A percentile compares a stretch with the other conserved stretches of the same genome.
Conservation (phyloP, 2,797 vertebrate species). For the Cyclopterus lumpus region DNA sequence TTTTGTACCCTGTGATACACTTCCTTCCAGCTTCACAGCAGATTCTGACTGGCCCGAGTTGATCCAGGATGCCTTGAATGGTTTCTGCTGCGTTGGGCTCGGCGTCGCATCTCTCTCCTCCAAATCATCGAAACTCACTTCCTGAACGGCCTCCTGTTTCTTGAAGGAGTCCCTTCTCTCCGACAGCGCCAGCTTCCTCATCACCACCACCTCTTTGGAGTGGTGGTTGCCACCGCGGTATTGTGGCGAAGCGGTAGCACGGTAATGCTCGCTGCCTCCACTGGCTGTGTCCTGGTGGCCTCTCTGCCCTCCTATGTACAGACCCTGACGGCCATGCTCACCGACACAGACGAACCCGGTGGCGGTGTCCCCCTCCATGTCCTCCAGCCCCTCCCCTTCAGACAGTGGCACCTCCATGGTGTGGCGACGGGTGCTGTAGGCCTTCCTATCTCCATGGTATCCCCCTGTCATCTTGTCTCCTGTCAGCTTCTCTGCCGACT, state of each 20-base stretch:
- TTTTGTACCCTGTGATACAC: conserved; percentile 50
- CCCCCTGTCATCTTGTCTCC: conserved; percentile 73
- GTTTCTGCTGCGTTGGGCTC: conserved; percentile 53
- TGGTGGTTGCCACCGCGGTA: conserved; percentile 68
- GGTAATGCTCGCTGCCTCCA: conserved; percentile 59
- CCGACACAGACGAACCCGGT: conserved; percentile 78
- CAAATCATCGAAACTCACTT: conserved; percentile 89
- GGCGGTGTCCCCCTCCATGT: conserved; percentile 61
- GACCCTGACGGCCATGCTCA: conserved; percentile 77
- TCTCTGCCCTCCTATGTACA: conserved; percentile 65
- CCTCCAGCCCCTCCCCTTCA: conserved; percentile 74
- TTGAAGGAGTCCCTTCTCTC: conserved; percentile 94
- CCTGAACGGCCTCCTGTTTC: conserved; percentile 94
- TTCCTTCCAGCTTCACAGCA: conserved; percentile 48
- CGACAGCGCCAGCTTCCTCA: conserved; percentile 90
- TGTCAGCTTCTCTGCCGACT: conserved; percentile 81
- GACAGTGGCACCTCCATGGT: conserved; percentile 81
- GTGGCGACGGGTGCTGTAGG: conserved; percentile 81
- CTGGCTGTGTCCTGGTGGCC: conserved; percentile 64
- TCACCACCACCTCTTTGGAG: conserved; percentile 88
- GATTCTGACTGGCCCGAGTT: conserved; percentile 49
- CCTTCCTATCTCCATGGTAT: conserved; percentile 78
- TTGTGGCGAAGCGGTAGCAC: conserved; percentile 60
- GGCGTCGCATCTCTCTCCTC: conserved; percentile 72
- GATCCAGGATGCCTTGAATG: conserved; percentile 78